phyloP scores from a whole-genome alignment of 2,888 invertebrate genomes.

The Ptycholaimellus sp. region DNA sequence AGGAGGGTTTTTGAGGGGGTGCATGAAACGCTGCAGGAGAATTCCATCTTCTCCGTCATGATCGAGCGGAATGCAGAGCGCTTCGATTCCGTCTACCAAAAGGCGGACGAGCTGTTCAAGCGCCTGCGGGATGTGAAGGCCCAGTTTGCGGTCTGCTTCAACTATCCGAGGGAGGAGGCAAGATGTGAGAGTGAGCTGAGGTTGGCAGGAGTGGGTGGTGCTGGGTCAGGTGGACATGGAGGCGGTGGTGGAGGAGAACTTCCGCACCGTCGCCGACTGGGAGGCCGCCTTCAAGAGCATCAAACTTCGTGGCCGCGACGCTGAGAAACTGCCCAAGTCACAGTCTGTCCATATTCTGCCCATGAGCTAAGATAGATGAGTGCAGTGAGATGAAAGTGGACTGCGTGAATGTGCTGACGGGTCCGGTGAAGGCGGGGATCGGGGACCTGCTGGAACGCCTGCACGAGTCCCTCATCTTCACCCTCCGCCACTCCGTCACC shows the following conservation, averaged over 20 bases:
- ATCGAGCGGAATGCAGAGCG: conserved; percentile 48
- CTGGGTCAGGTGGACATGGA: conserved; percentile 54
- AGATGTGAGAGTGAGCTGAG: no score
- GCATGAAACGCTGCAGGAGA: conserved; percentile 23
- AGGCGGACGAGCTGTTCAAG: conserved; percentile 47
- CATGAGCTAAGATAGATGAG: conserved; percentile 3
- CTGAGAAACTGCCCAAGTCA: conserved; percentile 64
- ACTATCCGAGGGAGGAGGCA: no score
- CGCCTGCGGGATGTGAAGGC: conserved; percentile 40
- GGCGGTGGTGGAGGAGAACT: conserved; percentile 41
- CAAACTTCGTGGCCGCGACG: conserved; percentile 68
- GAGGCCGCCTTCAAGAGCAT: conserved; percentile 63
- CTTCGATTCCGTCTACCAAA: conserved; percentile 47
- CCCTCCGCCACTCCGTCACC: conserved; percentile 47
- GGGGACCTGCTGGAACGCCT: conserved; percentile 64
- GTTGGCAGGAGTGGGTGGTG: conserved; percentile 46
- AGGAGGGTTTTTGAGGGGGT: conserved; percentile 1
- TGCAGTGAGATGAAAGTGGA: conserved; percentile 43
- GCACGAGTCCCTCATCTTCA: conserved; percentile 58
- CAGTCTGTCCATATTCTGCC: conserved; percentile 9
- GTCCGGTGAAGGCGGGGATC: conserved; percentile 59
- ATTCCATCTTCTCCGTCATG: conserved; percentile 41
- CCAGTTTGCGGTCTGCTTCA: conserved; percentile 30
- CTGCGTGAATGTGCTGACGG: conserved; percentile 62
- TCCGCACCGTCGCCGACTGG: conserved; percentile 52